Evolutionary conservation across 2,113 vertebrate genomes (phyloP), one percentile per base, ranked within the genome.

Genomic region (Larimichthys crocea): DNA sequence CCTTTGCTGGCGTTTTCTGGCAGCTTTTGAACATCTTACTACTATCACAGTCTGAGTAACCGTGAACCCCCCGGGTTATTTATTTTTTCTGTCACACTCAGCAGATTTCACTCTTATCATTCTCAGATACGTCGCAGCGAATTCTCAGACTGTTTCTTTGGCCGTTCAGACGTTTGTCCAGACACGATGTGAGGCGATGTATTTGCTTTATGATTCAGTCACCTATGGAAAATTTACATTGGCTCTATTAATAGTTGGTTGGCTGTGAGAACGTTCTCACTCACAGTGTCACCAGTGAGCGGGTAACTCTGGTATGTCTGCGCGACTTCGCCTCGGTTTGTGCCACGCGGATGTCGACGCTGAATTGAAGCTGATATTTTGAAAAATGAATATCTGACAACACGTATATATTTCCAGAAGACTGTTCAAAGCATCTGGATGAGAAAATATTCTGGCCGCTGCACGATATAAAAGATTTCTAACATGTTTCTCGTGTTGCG

Each of bases 61-160:
- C 50, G 29, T 60, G 63, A 53, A 19, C 12, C 20, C 24, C 11
- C 17, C 0, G 10, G 26, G 15, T 69, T 55, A 62, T 64, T 61
- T 66, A 62, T 64, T 57, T 66, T 50, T 46, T 64, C 3, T 71
- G 59, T 80, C 69, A 64, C 76, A 62, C 60, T 73, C 52, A 22
- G 67, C 83, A 22, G 75, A 40, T 74, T 87, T 84, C 19, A 14
- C 49, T 65, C 59, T 76, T 86, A 86, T 90, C 76, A 14, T 3
- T 26, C 14, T 76, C 74, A 63, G 66, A 70, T 80, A 73, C 79
- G 15, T 94, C 95, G 96, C 94, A 71, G 93, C 86, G 91, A 92
- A 97, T 96, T 96, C 95, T 95, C 94, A 96, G 95, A 96, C 96
- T 24, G 22, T 65, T 84, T 81, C 93, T 82, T 26, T 20, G 59